These are phyloP conservation scores for Cerceris rybyensis DNA, from an alignment of 2,888 invertebrate species.

Conservation along the genomic window DNA sequence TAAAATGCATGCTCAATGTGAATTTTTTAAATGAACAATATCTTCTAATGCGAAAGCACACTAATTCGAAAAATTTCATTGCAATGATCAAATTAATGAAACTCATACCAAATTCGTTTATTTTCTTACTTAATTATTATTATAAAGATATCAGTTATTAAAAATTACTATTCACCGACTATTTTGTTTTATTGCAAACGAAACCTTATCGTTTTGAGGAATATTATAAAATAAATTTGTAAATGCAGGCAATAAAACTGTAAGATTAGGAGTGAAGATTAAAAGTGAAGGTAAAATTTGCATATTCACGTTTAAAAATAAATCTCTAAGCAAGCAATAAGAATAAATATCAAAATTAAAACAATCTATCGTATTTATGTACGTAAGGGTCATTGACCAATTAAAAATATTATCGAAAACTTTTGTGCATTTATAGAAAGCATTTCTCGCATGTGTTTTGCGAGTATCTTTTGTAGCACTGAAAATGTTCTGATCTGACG, in stretches of 20 bases:
- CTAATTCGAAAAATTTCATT: no score
- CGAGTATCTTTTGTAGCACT: slow-evolving; percentile 31
- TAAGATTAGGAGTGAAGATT: not conserved
- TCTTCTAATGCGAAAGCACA: no score
- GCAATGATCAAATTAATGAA: no score
- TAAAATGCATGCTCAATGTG: slow-evolving; percentile 16
- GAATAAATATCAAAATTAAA: not conserved
- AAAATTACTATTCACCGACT: not conserved
- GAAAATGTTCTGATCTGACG: slow-evolving; percentile 10
- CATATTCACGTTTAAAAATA: not conserved
- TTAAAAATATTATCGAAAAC: not conserved
- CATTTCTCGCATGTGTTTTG: slow-evolving; percentile 6
- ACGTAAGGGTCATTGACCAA: not conserved
- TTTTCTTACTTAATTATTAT: no score
- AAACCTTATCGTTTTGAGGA: not conserved
- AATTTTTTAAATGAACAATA: slow-evolving; percentile 10
- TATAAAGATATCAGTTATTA: not conserved
- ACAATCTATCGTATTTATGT: not conserved
- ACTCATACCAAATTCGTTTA: no score
- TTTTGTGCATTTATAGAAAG: not conserved
- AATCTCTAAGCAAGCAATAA: not conserved
- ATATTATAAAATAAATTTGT: not conserved
- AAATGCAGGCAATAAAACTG: not conserved
- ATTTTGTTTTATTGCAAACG: not conserved
- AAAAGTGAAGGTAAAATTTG: not conserved